Base-by-base conservation (phyloP, 1,140 invertebrate species). In the Coptotermes formosanus region DNA sequence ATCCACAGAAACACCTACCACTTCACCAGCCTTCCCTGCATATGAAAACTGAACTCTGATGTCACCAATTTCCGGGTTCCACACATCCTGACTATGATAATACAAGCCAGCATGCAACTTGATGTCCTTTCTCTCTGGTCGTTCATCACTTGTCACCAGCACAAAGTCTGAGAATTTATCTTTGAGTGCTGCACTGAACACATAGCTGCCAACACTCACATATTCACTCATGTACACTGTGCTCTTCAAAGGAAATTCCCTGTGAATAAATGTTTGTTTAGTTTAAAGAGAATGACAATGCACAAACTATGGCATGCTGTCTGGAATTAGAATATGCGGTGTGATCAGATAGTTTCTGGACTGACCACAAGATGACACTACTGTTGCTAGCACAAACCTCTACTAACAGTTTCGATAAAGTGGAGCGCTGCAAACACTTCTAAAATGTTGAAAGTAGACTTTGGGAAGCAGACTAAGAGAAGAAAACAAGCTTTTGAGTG, bases 81-180 rank as follows among this genome's bases (percentile, higher is more conserved):
- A 94, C n/a, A 97, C 94, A 92, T 97, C 96, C 82, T 93, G 91
- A 21, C 95, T 95, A 88, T 97, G 96, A 89, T 97, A 97, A 90
- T 97, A 97, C 69, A 97, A 93, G 7, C 96, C 96, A 83, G 96
- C 94, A 89, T 97, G 96, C 88, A 97, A 92, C 91, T 97, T 97
- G 4, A 97, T 96, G 88, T 96, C 95, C 88, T 90, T 92, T 82
- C 95, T 92, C 85, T 97, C 96, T 2, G 96, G 96, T 88, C 96
- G 92, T 86, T 96, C 95, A 89, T 97, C 96, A 52, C 96, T 96
- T 75, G 96, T 97, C 83, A 97, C 93, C 89, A 96, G 94, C 48
- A 95, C 93, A 90, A 94, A 97, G 88, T 95, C 94, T 81, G 90
- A 93, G 87, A 97, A 96, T 91, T 96, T 96, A 8, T 94, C 91